Conservation (phyloP, 2,888 invertebrate genomes). For the Ptilodon capucinus region DNA sequence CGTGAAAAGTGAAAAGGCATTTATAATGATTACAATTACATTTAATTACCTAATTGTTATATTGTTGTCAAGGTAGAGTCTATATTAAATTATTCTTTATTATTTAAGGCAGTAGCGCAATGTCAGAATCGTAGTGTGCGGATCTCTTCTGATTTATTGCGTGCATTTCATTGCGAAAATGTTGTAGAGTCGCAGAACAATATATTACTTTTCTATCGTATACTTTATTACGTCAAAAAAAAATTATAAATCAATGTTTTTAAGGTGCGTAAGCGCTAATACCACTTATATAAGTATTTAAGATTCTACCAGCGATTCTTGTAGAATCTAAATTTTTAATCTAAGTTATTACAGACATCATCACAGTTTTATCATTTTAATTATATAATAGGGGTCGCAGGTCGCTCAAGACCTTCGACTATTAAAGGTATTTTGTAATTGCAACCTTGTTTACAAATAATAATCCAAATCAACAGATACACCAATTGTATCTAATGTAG, state of each 20-base stretch:
- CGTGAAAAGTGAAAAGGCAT: conserved; percentile 64
- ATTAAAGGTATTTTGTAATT: conserved; percentile 1
- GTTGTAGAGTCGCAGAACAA: not conserved
- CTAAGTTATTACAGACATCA: conserved; percentile 26
- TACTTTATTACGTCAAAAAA: not conserved
- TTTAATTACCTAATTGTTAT: conserved; percentile 69
- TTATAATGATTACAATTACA: conserved; percentile 67
- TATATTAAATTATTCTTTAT: conserved; percentile 77
- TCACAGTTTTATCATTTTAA: conserved; percentile 37
- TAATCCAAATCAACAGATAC: not conserved
- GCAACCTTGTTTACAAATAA: not conserved
- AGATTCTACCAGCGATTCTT: conserved; percentile 32
- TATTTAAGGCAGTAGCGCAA: conserved; percentile 50
- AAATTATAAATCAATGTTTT: no score
- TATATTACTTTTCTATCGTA: not conserved
- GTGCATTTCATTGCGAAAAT: conserved; percentile 3
- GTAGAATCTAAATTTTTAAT: conserved; percentile 16
- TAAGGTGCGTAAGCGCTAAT: not conserved
- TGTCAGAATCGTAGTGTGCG: conserved; percentile 28
- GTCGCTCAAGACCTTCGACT: conserved; percentile 13
- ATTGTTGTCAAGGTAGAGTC: conserved; percentile 75
- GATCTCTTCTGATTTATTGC: conserved; percentile 38
- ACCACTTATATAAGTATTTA: conserved; percentile 14
- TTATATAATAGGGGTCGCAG: conserved; percentile 20
- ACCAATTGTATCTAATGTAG: conserved; percentile 10